Evolutionary conservation across 2,113 vertebrate species (phyloP), one percentile per base, ranked within the genome.

Genomic region (Nesogale talazaci): DNA sequence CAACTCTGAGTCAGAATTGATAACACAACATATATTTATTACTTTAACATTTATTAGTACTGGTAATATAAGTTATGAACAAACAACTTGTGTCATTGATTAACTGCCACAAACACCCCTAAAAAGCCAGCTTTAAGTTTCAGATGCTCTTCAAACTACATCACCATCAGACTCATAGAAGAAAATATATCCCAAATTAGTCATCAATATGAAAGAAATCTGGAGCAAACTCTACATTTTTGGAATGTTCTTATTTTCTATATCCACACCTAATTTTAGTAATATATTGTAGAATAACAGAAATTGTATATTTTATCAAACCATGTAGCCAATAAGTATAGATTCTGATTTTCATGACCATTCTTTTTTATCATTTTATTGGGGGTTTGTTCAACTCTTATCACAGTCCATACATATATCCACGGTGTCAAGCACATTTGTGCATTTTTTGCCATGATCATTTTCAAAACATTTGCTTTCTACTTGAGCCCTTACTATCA

Each of bases 101-200:
- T 83, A 67, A 69, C 79, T 80, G 59, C 15, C 59, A 92, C 36
- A 89, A 74, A 82, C 57, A 74, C 19, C 42, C 76, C 25, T 40
- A 91, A 31, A 89, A 83, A 16, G 31, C 70, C 81, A 40, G 34
- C 25, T 72, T 83, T 72, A 46, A 59, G 75, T 67, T 92, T 90
- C 46, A 67, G 10, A 31, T 63, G 67, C 31, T 36, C 22, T 14
- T 88, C 29, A 59, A 81, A 61, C 19, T 42, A 65, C 7, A 38
- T 56, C 84, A 83, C 14, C 27, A 75, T 8, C 70, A 83, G 12
- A 75, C 31, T 34, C 38, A 11, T 14, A 89, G 56, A 69, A 90
- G 25, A 94, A 78, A 92, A 61, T 56, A 63, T 40, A 81, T 87
- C 81, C 42, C 9, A 56, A 91, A 76, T 67, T 67, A 77, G 25